phyloP scores from a whole-genome alignment of 2,888 invertebrate species.

The Volucella bombylans region DNA sequence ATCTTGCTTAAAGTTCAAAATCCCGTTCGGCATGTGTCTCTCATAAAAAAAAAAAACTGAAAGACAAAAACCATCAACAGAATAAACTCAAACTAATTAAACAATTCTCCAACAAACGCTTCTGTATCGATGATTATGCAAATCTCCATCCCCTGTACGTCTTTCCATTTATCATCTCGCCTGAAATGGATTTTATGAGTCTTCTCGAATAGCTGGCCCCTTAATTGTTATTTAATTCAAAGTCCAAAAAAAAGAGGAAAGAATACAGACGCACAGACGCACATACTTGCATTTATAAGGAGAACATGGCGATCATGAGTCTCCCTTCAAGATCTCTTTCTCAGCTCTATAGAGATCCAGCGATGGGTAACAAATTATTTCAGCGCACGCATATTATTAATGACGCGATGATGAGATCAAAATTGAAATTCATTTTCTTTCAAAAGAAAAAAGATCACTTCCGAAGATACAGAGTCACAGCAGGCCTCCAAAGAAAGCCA shows the following conservation, averaged over 20 bases:
- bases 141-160: background rate
- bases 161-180: slow-evolving; percentile 1
- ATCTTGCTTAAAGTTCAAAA: slow-evolving; percentile 26
- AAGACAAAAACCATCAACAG: slow-evolving; percentile 5
- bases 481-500: background rate
- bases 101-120: slow-evolving; percentile 41
- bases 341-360: background rate
- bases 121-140: slow-evolving; percentile 59
- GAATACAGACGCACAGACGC: background rate
- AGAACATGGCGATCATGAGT: background rate
- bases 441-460: slow-evolving; percentile 36
- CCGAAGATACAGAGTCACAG: background rate
- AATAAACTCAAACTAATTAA: slow-evolving; percentile 51
- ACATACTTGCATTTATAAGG: no score
- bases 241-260: slow-evolving; percentile 11
- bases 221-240: slow-evolving; percentile 36
- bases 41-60: background rate
- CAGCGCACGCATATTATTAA: slow-evolving; percentile 64
- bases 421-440: slow-evolving; percentile 59
- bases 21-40: slow-evolving; percentile 20
- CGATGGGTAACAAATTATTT: slow-evolving; percentile 52
- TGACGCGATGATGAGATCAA: slow-evolving; percentile 65
- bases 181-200: slow-evolving; percentile 14
- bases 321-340: background rate
- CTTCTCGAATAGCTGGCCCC: slow-evolving; percentile 18